Percentiles rank a stretch among this genome's conserved stretches.
Conservation (phyloP, 1,140 invertebrate species). For the Papilio xuthus region DNA sequence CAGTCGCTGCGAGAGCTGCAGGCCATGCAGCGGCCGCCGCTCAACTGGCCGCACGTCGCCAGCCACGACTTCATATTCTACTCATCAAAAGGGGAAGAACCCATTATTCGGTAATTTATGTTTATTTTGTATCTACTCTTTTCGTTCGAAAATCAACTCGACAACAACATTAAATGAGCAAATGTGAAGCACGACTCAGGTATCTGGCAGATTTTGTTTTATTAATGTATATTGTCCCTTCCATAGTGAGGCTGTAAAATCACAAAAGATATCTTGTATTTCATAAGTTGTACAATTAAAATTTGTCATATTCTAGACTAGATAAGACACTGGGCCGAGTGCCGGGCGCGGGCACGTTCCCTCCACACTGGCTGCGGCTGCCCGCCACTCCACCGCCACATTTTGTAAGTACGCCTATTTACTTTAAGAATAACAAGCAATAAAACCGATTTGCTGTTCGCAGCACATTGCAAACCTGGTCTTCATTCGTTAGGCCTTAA, state of each 20-base stretch:
- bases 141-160: no score
- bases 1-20: conserved; percentile 43
- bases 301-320: not conserved
- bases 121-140: no score
- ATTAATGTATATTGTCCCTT: no score
- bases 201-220: no score
- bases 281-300: not conserved
- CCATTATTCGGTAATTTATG: conserved; percentile 35
- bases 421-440: no score
- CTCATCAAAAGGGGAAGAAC: conserved; percentile 43
- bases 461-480: no score
- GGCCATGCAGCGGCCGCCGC: conserved; percentile 27
- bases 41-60: conserved; percentile 42
- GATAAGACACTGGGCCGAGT: not conserved
- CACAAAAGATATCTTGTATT: no score
- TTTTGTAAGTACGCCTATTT: not conserved
- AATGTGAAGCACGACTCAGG: no score
- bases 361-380: not conserved
- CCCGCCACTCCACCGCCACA: not conserved
- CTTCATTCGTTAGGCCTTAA: no score
- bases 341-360: not conserved
- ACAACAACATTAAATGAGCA: no score
- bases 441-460: no score
- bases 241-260: no score
- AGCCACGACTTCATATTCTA: conserved; percentile 47